Base-by-base conservation (phyloP, 2,888 invertebrate genomes). In the Sympetrum striolatum region DNA sequence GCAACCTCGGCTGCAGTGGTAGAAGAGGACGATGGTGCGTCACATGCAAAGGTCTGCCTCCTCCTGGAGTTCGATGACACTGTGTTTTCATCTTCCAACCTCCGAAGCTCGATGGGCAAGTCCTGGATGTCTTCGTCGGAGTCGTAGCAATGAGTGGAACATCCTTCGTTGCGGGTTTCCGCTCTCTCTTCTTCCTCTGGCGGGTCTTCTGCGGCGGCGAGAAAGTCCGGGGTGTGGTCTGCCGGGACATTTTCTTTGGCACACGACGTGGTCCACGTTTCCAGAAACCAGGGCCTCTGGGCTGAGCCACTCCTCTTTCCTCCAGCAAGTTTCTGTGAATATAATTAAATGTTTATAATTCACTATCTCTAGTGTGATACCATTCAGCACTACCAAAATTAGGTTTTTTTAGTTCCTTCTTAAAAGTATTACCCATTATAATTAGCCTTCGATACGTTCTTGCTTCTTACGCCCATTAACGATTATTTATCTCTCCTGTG, bases 91-190 rank as follows among this genome's bases (percentile, higher is more conserved):
- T 96, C 96, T 93, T 97, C 97, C 91, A 98, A 95, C 73, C 98
- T 96, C 53, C 98, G 95, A 90, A 98, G 94, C 94, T 98, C 98
- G 91, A 98, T 98, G 3, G 98, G 98, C 91, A 98, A 95, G 93
- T 98, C 98, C 92, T 96, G 97, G 39, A 95, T 94, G 93, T 95
- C 95, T 91, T 95, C 96, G 91, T 95, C 95, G 14, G 94, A 94
- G 92, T 96, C 95, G 92, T 94, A 94, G 90, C 94, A 92, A 90
- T 93, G 93, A 8, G 93, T 12, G n/a, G 86, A 86, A n/a, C 82
- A 82, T 14, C 82, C 82, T 35, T 82, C 82, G 58, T 60, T 86
- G 86, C 64, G 86, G 64, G 82, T 6, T 58, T 82, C 82, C 53
- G 86, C 90, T 48, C 79, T 73, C 31, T 90, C 90, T 35, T 91